These are phyloP conservation scores for Dorcus hopei DNA, from an alignment of 2,888 invertebrate species.

Conservation along the genomic window DNA sequence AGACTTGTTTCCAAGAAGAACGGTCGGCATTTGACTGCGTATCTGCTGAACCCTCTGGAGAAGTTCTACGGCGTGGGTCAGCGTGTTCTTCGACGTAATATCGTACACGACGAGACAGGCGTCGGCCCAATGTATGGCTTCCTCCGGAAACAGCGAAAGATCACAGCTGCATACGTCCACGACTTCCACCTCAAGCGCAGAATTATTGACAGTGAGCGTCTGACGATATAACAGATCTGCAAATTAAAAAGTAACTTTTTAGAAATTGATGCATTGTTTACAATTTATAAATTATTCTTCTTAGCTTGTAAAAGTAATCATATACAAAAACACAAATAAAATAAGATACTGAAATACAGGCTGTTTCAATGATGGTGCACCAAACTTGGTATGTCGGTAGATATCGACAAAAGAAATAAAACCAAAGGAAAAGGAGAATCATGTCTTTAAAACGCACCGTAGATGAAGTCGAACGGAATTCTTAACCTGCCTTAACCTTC, in stretches of 20 bases:
- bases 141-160: conserved; percentile 50
- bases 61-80: conserved; percentile 65
- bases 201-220: conserved; percentile 69
- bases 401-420: too few species aligned
- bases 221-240: conserved; percentile 75
- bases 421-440: too few species aligned
- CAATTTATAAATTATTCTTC: too few species aligned
- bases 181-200: conserved; percentile 72
- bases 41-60: conserved; percentile 57
- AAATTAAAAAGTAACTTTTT: conserved; percentile 39
- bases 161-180: conserved; percentile 74
- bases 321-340: too few species aligned
- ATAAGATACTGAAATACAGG: too few species aligned
- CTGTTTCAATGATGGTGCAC: too few species aligned
- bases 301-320: too few species aligned
- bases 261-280: background rate
- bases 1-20: conserved; percentile 74
- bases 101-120: conserved; percentile 76
- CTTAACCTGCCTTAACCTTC: too few species aligned
- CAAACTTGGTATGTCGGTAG: too few species aligned
- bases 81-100: conserved; percentile 69
- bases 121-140: conserved; percentile 74
- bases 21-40: conserved; percentile 53
- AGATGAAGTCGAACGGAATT: too few species aligned
- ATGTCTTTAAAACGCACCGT: too few species aligned